Conservation (phyloP, 2,888 invertebrate genomes). For the Branchipolynoe longqiensis region DNA sequence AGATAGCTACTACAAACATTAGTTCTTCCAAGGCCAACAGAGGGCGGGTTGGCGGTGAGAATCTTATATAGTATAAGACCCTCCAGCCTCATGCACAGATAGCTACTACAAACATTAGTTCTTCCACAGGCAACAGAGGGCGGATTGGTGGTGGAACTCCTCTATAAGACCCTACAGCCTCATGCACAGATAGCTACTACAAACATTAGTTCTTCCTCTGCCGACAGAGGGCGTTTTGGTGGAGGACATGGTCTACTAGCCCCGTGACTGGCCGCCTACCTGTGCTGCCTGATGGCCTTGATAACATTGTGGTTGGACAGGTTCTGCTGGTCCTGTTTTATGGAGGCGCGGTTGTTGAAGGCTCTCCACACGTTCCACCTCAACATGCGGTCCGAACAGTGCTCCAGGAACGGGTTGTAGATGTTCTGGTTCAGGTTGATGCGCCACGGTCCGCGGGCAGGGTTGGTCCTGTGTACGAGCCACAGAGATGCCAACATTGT, state of each 20-base stretch:
- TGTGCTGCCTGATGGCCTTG: conserved; percentile 88
- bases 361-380: conserved; percentile 94
- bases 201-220: too few relatives aligned
- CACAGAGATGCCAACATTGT: too few relatives aligned
- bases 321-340: conserved; percentile 83
- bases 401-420: conserved; percentile 89
- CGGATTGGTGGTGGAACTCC: too few relatives aligned
- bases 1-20: too few relatives aligned
- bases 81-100: too few relatives aligned
- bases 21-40: too few relatives aligned
- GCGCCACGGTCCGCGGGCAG: conserved; percentile 90
- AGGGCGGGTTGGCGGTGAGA: too few relatives aligned
- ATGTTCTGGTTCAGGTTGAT: conserved; percentile 89
- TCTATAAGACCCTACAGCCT: too few relatives aligned
- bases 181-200: not conserved
- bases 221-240: not conserved
- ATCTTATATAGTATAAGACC: too few relatives aligned
- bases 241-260: not conserved
- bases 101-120: too few relatives aligned
- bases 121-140: too few relatives aligned
- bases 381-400: conserved; percentile 89
- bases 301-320: conserved; percentile 87
- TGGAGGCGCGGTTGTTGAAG: conserved; percentile 87
- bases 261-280: conserved; percentile 73
- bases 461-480: conserved; percentile 83